Evolutionary conservation across 2,888 invertebrate species (phyloP), one percentile per base, ranked within the genome.

Genomic region (Dorcus parallelipipedus): DNA sequence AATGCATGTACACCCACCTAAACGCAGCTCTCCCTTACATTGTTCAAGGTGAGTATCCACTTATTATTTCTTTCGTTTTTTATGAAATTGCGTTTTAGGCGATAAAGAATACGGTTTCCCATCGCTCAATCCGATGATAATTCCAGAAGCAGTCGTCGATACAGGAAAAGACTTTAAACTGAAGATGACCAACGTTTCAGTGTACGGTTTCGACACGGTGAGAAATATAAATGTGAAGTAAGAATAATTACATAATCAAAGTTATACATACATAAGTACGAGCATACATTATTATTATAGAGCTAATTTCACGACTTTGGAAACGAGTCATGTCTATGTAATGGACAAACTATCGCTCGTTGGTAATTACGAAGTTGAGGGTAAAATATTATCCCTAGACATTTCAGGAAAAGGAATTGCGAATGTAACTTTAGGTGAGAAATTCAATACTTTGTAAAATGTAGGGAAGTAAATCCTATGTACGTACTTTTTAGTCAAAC

Each of bases 21-120:
- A 64, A 59, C 26, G 56, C 59, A 3, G 70, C 69, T 3, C 49
- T 71, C 23, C 66, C 68, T n/a, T 38, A 20, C 48, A 57, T 67
- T 38, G 23, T 68, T 3, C 53, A 53, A 58, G 58, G 58, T 54
- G 52, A 33, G 6, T 7, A 33, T 33, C 7, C 26, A 7, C 26
- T 26, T 1, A 33, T 33, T 33, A 33, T 33, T 33, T 6, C 6
- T 33, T 33, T 33, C 6, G 26, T 33, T 33, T 33, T 33, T 33
- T 7, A 20, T 6, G 6, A 33, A 33, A 6, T 33, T 33, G 26
- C 26, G 26, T 6, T 7, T 33, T 38, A 71, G 71, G 71, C 43
- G 71, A 73, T 50, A 66, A 60, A 38, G 51, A 61, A 38, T 65
- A 65, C 47, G 64, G 66, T 17, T 65, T 71, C 14, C 72, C 73